A percentile compares a stretch with the other conserved stretches of the same genome.
These are phyloP conservation scores for Tragopan temminckii DNA, from an alignment of 2,797 vertebrate species.

Conservation along the genomic window DNA sequence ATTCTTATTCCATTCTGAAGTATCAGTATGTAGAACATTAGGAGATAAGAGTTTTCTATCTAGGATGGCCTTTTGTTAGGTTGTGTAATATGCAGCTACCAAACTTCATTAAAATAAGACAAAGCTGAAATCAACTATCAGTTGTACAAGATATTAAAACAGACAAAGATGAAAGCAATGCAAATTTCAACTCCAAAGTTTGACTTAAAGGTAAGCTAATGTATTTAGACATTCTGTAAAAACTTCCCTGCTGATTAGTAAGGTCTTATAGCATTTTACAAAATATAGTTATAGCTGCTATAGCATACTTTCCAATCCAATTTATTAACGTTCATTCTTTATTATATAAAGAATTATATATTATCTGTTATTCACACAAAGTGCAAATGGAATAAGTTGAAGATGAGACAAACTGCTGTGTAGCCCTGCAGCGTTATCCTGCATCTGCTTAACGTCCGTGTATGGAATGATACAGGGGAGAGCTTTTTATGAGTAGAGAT, in stretches of 20 bases:
- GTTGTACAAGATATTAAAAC: background rate
- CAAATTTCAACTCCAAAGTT: background rate
- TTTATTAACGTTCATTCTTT: background rate
- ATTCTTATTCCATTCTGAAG: background rate
- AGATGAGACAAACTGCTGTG: background rate
- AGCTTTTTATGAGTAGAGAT: background rate
- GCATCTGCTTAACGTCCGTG: background rate
- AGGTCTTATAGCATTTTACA: constrained; percentile 3
- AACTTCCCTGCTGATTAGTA: background rate
- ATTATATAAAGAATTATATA: background rate
- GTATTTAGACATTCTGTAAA: constrained; percentile 8
- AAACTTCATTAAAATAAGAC: background rate
- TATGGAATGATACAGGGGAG: background rate
- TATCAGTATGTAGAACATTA: background rate
- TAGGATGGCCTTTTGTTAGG: no score
- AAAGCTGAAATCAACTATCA: background rate
- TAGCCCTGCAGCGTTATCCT: background rate
- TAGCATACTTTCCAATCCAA: constrained; percentile 16
- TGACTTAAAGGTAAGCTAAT: background rate
- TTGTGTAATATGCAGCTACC: background rate
- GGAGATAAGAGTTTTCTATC: background rate
- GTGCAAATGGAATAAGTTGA: background rate
- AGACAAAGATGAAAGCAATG: background rate
- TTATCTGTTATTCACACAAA: background rate
- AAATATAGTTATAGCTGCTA: background rate